These are phyloP conservation scores for Passer domesticus DNA, from an alignment of 2,113 vertebrate species.

Conservation along the genomic window DNA sequence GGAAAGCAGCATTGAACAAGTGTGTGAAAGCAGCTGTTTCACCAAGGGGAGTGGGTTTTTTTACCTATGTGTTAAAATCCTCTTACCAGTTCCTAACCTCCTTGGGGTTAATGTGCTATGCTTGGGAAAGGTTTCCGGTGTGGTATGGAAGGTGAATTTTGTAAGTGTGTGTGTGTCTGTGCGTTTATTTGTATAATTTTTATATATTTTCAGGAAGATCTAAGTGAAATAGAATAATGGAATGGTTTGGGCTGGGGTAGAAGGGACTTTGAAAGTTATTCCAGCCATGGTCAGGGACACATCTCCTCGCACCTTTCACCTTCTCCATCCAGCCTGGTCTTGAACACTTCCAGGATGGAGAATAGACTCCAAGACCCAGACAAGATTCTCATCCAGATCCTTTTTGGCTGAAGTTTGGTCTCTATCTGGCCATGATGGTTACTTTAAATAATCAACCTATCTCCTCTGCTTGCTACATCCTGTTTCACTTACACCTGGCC, in stretches of 20 bases:
- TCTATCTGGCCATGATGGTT: background rate
- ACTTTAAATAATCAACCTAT: background rate
- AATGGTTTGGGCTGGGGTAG: background rate
- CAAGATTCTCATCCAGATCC: background rate
- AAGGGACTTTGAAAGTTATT: background rate
- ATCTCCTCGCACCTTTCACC: accelerated
- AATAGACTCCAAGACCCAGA: background rate
- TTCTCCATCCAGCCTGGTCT: background rate
- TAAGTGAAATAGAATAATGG: background rate
- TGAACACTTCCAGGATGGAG: background rate
- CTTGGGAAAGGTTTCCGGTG: background rate
- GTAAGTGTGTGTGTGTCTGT: background rate
- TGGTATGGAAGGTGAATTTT: background rate
- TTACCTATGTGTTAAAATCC: background rate
- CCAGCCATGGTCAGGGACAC: background rate
- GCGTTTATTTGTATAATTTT: background rate
- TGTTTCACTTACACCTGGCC: background rate
- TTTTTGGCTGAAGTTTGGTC: background rate
- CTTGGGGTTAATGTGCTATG: background rate
- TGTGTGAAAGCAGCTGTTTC: background rate
- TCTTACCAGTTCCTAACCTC: background rate
- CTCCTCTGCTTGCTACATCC: background rate
- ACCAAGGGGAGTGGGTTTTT: accelerated
- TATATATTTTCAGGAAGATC: background rate
- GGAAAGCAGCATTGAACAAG: background rate